phyloP scores from a whole-genome alignment of 1,140 invertebrate species.

The Aphis gossypii region DNA sequence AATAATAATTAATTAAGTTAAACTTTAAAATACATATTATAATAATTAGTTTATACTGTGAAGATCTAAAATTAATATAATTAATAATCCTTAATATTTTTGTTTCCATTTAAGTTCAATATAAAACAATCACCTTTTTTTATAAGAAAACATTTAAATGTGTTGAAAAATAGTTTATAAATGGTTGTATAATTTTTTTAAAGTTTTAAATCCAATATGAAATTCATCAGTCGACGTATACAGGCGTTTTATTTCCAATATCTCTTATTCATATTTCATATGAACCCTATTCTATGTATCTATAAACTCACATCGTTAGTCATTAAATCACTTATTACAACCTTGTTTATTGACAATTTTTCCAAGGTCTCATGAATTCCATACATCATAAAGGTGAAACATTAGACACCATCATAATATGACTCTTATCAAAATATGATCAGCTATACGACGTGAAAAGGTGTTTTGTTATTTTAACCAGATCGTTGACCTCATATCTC shows the following conservation, averaged over 20 bases:
- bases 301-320: neutral
- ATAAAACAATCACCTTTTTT: neutral
- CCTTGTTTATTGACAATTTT: neutral
- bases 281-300: neutral
- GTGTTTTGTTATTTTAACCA: conserved; percentile 54
- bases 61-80: neutral
- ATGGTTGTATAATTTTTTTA: neutral
- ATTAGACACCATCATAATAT: neutral
- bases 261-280: neutral
- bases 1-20: neutral
- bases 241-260: neutral
- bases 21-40: neutral
- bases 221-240: neutral
- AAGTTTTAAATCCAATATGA: neutral
- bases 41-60: neutral
- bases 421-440: conserved; percentile 32
- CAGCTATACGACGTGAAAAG: conserved; percentile 32
- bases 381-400: neutral
- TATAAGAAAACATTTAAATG: neutral
- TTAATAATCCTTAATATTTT: neutral
- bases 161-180: neutral
- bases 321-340: neutral
- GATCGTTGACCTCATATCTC: conserved; percentile 48
- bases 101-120: neutral
- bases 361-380: neutral